Conservation (phyloP, 1,140 invertebrate genomes). For the Notospermus geniculatus region DNA sequence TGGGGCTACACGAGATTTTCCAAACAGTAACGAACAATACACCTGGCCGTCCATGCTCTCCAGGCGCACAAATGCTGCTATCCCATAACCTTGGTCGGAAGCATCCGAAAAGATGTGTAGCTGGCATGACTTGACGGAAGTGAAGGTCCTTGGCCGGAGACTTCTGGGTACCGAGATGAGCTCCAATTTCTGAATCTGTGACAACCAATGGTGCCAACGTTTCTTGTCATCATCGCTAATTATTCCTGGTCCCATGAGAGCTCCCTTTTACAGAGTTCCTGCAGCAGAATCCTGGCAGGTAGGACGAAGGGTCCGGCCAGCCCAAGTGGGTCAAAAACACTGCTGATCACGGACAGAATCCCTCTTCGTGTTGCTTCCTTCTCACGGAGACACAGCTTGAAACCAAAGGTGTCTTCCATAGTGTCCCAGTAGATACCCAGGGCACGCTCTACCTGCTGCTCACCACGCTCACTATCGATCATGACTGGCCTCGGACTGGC, state of each 20-base stretch:
- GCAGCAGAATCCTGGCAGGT: neutral
- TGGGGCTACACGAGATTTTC: constrained; percentile 10
- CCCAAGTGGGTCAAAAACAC: neutral
- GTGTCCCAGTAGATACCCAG: neutral
- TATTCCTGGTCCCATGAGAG: neutral
- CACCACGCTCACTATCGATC: constrained; percentile 1
- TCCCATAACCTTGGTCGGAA: neutral
- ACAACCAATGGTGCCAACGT: neutral
- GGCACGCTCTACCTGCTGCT: neutral
- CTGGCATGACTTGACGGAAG: neutral
- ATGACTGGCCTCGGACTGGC: too few species aligned
- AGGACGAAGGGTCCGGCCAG: neutral
- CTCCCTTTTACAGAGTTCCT: constrained; percentile 1
- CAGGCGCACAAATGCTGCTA: neutral
- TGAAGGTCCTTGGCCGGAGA: constrained; percentile 2
- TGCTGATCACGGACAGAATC: constrained; percentile 1
- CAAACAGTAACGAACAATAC: neutral
- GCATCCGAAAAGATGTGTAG: constrained; percentile 4
- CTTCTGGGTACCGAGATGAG: neutral
- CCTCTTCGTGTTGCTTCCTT: neutral
- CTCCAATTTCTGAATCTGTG: neutral
- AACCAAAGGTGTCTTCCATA: neutral
- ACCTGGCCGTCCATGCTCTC: neutral
- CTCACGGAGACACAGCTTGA: neutral
- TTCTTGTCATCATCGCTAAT: neutral